Conservation (phyloP, 2,888 invertebrate species). For the Cacoxenus indagator region DNA sequence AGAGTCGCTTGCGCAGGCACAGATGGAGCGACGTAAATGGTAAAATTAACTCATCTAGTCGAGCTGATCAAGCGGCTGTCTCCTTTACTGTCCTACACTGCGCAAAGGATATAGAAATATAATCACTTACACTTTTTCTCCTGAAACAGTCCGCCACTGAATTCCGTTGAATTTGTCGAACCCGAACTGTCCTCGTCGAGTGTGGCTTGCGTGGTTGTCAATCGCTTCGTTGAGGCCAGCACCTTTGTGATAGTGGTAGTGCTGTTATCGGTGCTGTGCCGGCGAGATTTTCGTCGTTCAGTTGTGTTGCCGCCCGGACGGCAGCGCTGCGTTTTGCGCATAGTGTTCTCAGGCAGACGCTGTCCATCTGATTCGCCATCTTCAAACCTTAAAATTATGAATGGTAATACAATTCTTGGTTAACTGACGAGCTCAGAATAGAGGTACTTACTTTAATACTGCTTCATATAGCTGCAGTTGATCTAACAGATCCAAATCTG, state of each 20-base stretch:
- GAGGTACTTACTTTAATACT: constrained; percentile 82
- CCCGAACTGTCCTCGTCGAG: constrained; percentile 73
- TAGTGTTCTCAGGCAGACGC: constrained; percentile 77
- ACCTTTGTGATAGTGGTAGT: constrained; percentile 69
- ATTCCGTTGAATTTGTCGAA: constrained; percentile 72
- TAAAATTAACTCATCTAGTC: too few species aligned
- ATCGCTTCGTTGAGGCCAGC: constrained; percentile 61
- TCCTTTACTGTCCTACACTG: not conserved
- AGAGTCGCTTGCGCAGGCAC: too few species aligned
- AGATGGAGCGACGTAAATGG: too few species aligned
- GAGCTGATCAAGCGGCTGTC: too few species aligned
- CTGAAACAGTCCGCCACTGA: constrained; percentile 62
- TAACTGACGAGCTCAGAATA: not conserved
- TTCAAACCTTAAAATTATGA: constrained; percentile 61
- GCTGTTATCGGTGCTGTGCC: constrained; percentile 80
- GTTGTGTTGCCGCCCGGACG: constrained; percentile 75
- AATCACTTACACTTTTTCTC: constrained; percentile 63
- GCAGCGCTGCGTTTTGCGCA: constrained; percentile 81
- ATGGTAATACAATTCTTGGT: not conserved
- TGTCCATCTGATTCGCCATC: constrained; percentile 73
- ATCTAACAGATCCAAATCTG: constrained; percentile 91
- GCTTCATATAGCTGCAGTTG: constrained; percentile 97
- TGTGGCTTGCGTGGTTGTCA: constrained; percentile 64
- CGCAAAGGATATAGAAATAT: not conserved
- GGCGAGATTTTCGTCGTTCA: constrained; percentile 84